These are phyloP conservation scores for Galaxias olidus DNA, from an alignment of 2,797 vertebrate genomes.

Conservation along the genomic window DNA sequence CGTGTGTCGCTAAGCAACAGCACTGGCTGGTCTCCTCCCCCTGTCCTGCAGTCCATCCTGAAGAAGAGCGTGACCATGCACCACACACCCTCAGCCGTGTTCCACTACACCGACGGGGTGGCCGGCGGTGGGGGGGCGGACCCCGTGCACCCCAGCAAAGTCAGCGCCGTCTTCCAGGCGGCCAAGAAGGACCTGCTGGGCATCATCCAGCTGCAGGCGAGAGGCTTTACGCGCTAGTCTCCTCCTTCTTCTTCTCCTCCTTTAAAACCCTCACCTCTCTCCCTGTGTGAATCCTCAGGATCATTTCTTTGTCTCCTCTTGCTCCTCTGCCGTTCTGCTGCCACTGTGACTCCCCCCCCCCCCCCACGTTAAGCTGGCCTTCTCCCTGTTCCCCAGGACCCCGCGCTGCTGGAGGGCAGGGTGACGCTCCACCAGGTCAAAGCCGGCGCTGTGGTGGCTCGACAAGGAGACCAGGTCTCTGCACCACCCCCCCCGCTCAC, in stretches of 20 bases:
- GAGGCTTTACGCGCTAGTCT: constrained; percentile 26
- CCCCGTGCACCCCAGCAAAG: constrained; percentile 71
- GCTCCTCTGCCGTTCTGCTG: no score
- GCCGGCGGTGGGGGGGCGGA: constrained; percentile 58
- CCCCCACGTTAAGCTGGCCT: no score
- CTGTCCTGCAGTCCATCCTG: constrained; percentile 61
- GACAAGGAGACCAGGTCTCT: constrained; percentile 94
- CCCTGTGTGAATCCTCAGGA: no score
- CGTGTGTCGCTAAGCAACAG: no score
- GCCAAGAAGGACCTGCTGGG: constrained; percentile 90
- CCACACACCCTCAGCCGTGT: constrained; percentile 81
- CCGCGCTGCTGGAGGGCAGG: constrained; percentile 82
- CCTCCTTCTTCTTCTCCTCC: not conserved
- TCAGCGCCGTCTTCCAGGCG: constrained; percentile 81
- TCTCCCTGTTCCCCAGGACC: constrained; percentile 72
- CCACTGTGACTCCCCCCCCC: no score
- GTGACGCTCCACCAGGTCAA: constrained; percentile 92
- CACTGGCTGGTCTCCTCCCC: not conserved
- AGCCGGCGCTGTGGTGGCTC: constrained; percentile 87
- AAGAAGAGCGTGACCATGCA: constrained; percentile 88
- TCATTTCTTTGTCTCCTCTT: no score
- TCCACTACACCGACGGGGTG: constrained; percentile 75
- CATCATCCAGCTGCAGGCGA: constrained; percentile 88
- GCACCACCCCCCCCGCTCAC: not conserved
- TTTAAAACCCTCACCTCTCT: no score